phyloP scores from a whole-genome alignment of 2,113 vertebrate genomes.

The Oncorhynchus gorbuscha region DNA sequence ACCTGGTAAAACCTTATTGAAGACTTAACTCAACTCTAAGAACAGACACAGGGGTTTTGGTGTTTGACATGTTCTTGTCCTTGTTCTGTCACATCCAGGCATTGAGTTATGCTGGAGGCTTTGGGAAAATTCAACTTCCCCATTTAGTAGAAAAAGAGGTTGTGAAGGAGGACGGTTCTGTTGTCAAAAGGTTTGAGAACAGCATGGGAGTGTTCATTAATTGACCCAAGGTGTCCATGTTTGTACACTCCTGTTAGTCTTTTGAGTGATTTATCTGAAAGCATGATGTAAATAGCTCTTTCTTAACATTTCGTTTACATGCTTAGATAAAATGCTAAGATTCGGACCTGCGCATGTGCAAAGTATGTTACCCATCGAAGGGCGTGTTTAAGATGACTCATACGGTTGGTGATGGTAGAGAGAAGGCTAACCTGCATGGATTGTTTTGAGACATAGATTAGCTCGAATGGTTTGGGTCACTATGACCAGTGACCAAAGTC shows the following conservation, averaged over 20 bases:
- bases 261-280: not conserved
- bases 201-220: constrained; percentile 58
- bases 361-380: too few species aligned
- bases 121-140: constrained; percentile 78
- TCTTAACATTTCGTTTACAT: too few species aligned
- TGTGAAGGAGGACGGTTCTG: constrained; percentile 86
- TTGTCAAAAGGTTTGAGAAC: constrained; percentile 90
- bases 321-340: too few species aligned
- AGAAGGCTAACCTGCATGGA: not conserved
- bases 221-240: not conserved
- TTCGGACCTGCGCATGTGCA: too few species aligned
- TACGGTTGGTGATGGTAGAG: too few species aligned
- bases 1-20: too few species aligned
- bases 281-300: not conserved
- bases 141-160: constrained; percentile 86
- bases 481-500: not conserved
- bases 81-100: constrained; percentile 74
- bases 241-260: not conserved
- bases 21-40: not conserved
- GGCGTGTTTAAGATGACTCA: too few species aligned
- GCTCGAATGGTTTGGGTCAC: not conserved
- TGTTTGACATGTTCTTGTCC: not conserved
- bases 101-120: constrained; percentile 84
- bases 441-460: not conserved
- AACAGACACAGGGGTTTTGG: not conserved